Evolutionary conservation across 2,797 vertebrate species (phyloP).

Genomic region (Ctenopoma multispine): DNA sequence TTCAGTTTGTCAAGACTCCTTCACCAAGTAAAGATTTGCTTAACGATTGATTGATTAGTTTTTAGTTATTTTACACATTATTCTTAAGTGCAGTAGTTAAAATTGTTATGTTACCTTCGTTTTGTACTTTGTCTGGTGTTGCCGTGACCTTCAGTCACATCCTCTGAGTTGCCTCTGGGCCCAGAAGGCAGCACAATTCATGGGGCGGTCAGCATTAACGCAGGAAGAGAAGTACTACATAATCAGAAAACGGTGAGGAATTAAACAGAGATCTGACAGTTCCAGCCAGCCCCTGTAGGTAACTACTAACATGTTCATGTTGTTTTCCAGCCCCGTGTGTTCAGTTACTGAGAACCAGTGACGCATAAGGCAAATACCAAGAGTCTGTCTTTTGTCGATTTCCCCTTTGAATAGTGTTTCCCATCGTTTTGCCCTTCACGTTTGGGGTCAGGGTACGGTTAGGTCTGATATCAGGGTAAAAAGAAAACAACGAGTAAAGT

Average conservation of each 20-base stretch:
- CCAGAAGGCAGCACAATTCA: constrained; percentile 2
- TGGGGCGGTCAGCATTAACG: not conserved
- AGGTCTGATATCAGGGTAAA: not conserved
- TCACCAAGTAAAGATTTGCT: not conserved
- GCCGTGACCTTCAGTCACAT: not conserved
- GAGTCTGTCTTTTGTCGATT: not conserved
- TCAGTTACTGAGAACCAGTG: constrained; percentile 5
- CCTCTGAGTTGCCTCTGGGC: not conserved
- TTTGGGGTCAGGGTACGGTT: not conserved
- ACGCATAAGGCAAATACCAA: constrained; percentile 9
- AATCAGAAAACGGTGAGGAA: constrained; percentile 23
- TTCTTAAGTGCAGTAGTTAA: too few relatives aligned
- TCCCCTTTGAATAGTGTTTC: not conserved
- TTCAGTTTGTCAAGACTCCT: not conserved
- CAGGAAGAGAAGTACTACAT: constrained; percentile 27
- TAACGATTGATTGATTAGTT: not conserved
- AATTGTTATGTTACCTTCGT: too few relatives aligned
- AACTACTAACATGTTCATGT: constrained; percentile 13
- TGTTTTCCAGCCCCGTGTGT: not conserved
- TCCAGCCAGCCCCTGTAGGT: not conserved
- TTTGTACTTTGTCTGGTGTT: constrained; percentile 11
- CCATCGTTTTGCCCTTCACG: not conserved
- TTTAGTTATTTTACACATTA: too few relatives aligned
- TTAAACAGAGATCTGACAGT: constrained; percentile 19
- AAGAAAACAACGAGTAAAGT: too few relatives aligned